Conservation (phyloP, 2,113 vertebrate species). For the Himantopus leucocephalus region DNA sequence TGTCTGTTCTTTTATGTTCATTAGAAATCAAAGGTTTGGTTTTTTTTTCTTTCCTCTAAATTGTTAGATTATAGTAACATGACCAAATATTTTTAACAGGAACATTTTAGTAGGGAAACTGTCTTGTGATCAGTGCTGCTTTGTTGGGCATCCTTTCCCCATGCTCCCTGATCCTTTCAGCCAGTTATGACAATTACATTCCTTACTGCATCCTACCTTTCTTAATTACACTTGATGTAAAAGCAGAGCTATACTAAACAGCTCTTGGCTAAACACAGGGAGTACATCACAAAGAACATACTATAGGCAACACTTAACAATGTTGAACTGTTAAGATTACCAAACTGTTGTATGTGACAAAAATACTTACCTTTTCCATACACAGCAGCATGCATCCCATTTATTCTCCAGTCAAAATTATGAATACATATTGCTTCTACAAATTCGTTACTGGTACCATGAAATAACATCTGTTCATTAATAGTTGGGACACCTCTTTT, state of each 20-base stretch:
- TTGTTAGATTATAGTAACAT: neutral
- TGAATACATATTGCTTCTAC: conserved; percentile 95
- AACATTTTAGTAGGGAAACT: neutral
- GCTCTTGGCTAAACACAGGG: neutral
- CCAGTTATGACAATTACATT: neutral
- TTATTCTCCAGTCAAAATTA: conserved; percentile 97
- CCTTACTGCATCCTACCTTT: neutral
- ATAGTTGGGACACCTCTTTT: conserved; percentile 83
- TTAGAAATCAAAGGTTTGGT: neutral
- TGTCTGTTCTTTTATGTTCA: neutral
- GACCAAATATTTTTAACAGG: neutral
- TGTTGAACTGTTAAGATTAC: neutral
- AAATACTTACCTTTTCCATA: conserved; percentile 90
- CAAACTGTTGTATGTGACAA: neutral
- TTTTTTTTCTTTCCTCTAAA: neutral
- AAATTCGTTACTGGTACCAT: conserved; percentile 94
- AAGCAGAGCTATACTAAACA: neutral
- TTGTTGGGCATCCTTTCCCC: neutral
- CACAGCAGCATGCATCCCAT: conserved; percentile 89
- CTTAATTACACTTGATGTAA: neutral
- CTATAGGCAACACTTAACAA: neutral
- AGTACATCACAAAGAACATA: neutral
- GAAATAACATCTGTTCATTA: conserved; percentile 95
- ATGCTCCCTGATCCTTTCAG: neutral
- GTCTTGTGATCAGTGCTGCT: neutral